phyloP scores from a whole-genome alignment of 2,888 invertebrate genomes.

The Cosmia pyralina region DNA sequence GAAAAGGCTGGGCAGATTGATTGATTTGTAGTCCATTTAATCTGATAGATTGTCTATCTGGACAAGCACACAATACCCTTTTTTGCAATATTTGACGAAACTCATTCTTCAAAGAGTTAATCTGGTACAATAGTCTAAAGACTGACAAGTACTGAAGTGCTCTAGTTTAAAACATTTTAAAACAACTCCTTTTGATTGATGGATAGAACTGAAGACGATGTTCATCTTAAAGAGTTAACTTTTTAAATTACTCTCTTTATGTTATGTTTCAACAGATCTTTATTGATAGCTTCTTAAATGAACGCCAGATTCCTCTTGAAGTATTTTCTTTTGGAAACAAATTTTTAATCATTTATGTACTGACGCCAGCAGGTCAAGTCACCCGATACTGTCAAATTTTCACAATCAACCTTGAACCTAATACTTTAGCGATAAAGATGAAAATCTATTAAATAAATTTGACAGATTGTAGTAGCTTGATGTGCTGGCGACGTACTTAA shows the following conservation, averaged over 20 bases:
- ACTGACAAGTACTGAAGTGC: slow-evolving; percentile 21
- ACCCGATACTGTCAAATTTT: no score
- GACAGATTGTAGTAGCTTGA: no score
- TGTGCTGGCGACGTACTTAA: no score
- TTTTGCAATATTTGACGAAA: not conserved
- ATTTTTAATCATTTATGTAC: not conserved
- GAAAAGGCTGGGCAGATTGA: no score
- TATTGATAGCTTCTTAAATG: slow-evolving; percentile 28
- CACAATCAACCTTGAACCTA: no score
- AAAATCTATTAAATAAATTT: no score
- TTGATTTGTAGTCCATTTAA: not conserved
- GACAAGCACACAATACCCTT: not conserved
- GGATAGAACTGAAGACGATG: slow-evolving; percentile 6
- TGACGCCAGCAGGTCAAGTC: no score
- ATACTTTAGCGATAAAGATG: no score
- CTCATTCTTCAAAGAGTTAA: not conserved
- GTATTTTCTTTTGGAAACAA: slow-evolving; percentile 7
- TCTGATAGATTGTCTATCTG: not conserved
- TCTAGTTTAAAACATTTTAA: slow-evolving; percentile 29
- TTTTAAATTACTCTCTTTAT: slow-evolving; percentile 51
- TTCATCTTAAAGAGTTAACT: slow-evolving; percentile 24
- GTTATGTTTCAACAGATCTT: slow-evolving; percentile 25
- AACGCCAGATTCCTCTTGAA: slow-evolving; percentile 17
- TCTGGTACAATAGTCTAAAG: slow-evolving; percentile 18
- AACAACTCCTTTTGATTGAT: slow-evolving; percentile 47